These are phyloP conservation scores for Wiebesia pumilae DNA, from an alignment of 1,140 invertebrate genomes.

Conservation along the genomic window DNA sequence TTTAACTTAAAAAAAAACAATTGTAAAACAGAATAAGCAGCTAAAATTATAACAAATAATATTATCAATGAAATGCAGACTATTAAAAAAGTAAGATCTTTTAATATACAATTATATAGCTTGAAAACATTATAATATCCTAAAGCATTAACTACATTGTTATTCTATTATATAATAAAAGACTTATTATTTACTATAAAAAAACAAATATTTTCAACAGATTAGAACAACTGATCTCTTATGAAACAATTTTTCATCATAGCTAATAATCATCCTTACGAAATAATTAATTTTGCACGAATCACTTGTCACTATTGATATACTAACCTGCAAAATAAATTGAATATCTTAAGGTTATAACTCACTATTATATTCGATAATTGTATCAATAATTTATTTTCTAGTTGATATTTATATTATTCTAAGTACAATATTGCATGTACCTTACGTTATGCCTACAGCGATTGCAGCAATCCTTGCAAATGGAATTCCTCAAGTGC, in stretches of 20 bases:
- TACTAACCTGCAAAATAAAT: not conserved
- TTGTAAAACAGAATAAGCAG: not conserved
- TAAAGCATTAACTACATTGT: no score
- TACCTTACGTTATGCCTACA: conserved; percentile 39
- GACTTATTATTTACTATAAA: no score
- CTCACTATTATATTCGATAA: not conserved
- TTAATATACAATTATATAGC: no score
- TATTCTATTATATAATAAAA: no score
- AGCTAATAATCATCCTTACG: not conserved
- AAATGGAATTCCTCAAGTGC: conserved; percentile 9
- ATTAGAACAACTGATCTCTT: not conserved
- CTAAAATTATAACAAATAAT: no score
- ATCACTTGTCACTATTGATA: not conserved
- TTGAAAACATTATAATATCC: no score
- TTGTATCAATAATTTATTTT: not conserved
- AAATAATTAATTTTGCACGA: not conserved
- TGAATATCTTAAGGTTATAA: not conserved
- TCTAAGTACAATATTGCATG: conserved; percentile 13
- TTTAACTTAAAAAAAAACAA: not conserved
- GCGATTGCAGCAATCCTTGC: conserved; percentile 33
- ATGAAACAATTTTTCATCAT: not conserved
- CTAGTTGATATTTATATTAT: not conserved
- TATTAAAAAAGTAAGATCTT: no score
- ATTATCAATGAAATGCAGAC: no score
- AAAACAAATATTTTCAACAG: no score